Percentiles rank a stretch among this genome's conserved stretches.
Conservation (phyloP, 2,888 invertebrate genomes). For the Agrochola lota region DNA sequence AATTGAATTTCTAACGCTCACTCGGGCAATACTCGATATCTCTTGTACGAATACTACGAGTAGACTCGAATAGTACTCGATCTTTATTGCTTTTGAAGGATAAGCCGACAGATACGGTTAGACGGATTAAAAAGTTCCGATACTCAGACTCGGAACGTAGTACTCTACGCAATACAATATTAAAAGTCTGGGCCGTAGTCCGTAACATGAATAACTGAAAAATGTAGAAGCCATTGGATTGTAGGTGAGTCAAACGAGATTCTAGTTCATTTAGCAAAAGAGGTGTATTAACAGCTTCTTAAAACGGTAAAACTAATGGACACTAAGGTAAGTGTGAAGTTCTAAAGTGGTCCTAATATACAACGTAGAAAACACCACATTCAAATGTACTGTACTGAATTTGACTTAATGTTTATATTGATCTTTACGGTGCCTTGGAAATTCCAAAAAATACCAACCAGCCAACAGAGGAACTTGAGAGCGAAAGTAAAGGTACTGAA, state of each 20-base stretch:
- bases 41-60: slow-evolving; percentile 56
- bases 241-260: not conserved
- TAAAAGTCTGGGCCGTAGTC: slow-evolving; percentile 15
- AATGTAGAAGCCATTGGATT: not conserved
- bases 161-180: slow-evolving; percentile 15
- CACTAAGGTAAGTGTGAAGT: too few relatives aligned
- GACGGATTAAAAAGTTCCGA: slow-evolving; percentile 19
- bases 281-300: not conserved
- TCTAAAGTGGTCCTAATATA: not conserved
- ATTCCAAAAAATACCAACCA: not conserved
- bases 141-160: not conserved
- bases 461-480: not conserved
- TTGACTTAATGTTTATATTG: not conserved
- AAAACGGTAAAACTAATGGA: not conserved
- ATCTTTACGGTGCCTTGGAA: not conserved
- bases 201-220: not conserved
- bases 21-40: slow-evolving; percentile 40
- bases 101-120: not conserved
- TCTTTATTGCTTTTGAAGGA: slow-evolving; percentile 52
- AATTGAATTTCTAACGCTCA: slow-evolving; percentile 66
- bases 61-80: slow-evolving; percentile 40
- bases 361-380: not conserved
- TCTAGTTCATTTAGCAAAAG: not conserved
- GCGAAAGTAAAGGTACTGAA: not conserved
- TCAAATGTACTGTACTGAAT: not conserved